These are phyloP conservation scores for Dimorphilus gyrociliatus DNA, from an alignment of 2,888 invertebrate genomes.

Conservation along the genomic window DNA sequence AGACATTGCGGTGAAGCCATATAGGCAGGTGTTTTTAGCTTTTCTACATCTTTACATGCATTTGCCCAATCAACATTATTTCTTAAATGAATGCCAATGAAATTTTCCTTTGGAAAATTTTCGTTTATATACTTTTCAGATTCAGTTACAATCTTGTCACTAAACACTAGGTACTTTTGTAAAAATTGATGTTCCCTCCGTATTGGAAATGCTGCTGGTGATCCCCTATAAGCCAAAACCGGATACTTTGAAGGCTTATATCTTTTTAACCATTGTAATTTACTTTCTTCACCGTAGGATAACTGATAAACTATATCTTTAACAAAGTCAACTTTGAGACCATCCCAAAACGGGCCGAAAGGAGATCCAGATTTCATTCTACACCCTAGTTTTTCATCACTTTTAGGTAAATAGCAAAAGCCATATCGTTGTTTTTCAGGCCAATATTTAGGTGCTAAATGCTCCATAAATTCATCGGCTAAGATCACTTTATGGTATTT, in stretches of 20 bases:
- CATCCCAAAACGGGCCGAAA: conserved; percentile 35
- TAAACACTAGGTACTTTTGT: conserved; percentile 27
- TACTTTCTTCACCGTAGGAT: conserved; percentile 5
- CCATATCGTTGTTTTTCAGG: conserved; percentile 23
- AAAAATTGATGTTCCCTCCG: conserved; percentile 15
- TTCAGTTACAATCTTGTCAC: conserved; percentile 18
- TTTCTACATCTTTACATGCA: conserved; percentile 20
- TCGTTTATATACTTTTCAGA: conserved; percentile 18
- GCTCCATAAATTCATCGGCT: conserved; percentile 28
- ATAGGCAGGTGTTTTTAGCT: conserved; percentile 11
- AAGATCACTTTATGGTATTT: conserved; percentile 24
- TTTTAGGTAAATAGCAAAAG: conserved; percentile 17
- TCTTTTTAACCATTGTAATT: conserved; percentile 10
- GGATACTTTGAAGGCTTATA: conserved; percentile 28
- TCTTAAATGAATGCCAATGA: conserved; percentile 78
- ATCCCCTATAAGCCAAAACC: conserved; percentile 31
- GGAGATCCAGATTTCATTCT: conserved; percentile 31
- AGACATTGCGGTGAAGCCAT: conserved; percentile 36
- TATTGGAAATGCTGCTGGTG: conserved; percentile 32
- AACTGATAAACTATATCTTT: conserved; percentile 13
- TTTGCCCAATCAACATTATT: conserved; percentile 82
- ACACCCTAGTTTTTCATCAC: conserved; percentile 14
- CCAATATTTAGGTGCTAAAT: conserved; percentile 25
- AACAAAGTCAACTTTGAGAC: conserved; percentile 28
- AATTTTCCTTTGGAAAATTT: conserved; percentile 36